A percentile compares a stretch with the other conserved stretches of the same genome.
Evolutionary conservation across 2,113 vertebrate genomes (phyloP).

Genomic region (Phalacrocorax carbo): DNA sequence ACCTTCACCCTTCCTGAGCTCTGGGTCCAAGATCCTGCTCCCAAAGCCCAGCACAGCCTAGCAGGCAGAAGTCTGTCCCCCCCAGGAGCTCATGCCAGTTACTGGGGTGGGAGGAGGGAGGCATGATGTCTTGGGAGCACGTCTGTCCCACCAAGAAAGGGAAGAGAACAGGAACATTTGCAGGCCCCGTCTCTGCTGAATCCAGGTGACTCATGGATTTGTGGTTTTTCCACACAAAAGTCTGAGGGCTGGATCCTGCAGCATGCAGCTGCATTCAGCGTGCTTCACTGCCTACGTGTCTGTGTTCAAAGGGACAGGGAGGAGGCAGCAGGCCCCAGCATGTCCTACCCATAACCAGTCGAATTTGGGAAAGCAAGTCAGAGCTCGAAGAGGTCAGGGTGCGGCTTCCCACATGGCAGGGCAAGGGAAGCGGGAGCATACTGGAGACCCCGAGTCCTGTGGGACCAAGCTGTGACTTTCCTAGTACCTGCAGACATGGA

Average conservation of each 20-base stretch:
- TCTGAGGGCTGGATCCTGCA: not conserved
- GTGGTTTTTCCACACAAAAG: not conserved
- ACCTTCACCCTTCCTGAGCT: rapidly evolving
- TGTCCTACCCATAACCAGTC: not conserved
- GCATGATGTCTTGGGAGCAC: not conserved
- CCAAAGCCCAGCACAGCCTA: not conserved
- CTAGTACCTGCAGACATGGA: not conserved
- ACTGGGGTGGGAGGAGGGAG: not conserved
- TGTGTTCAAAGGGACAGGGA: constrained; percentile 31
- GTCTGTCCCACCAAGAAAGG: not conserved
- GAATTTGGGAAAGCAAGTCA: constrained; percentile 12
- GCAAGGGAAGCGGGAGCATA: not conserved
- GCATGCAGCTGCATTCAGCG: not conserved
- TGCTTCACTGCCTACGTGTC: constrained; percentile 6
- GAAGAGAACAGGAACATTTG: not conserved
- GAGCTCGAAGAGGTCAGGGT: constrained; percentile 54
- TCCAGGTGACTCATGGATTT: constrained; percentile 26
- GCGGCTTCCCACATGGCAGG: constrained; percentile 15
- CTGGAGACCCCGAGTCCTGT: not conserved
- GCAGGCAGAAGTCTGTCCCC: not conserved
- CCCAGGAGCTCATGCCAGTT: not conserved
- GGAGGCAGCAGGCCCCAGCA: constrained; percentile 33
- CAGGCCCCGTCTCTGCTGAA: not conserved
- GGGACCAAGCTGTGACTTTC: not conserved
- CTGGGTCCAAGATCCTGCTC: not conserved